Evolutionary conservation across 2,797 vertebrate species (phyloP), one percentile per base, ranked within the genome.

Genomic region (Cryptoblepharus egeriae): DNA sequence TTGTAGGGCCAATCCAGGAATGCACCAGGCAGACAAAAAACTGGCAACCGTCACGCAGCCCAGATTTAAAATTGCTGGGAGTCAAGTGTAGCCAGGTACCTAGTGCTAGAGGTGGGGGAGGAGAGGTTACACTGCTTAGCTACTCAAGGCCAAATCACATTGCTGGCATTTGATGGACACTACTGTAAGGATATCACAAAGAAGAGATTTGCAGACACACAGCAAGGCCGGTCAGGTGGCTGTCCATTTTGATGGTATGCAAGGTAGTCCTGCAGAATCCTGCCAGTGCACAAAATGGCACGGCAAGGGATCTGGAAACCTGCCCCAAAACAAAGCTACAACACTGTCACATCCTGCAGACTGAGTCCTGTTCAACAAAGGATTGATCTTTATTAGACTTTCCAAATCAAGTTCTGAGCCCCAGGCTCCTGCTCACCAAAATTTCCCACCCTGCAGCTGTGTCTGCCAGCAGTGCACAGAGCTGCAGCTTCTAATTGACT

Each of bases 1-100:
- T 92, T 85, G 70, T 75, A 84, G 85, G 86, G 86, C 81, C 79
- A 42, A 39, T 83, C 80, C 73, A 77, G 85, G 81, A 58, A 60
- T 52, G n/a, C 32, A 82, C 42, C 63, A 52, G 55, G 39, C 63
- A 61, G 55, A 67, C 28, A 65, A 35, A 77, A 75, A 71, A 32
- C 42, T 60, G 42, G 85, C 81, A 72, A 84, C 1, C 20, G 80
- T 79, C 57, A 0, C 1, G 55, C 30, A 77, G 37, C n/a, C 3
- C 78, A 77, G 80, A 70, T 0, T 10, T 49, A 63, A 79, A 75
- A 30, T 22, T 0, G 65, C 77, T 28, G 32, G 20, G 49, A 60
- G 77, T 1, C 55, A 8, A 28, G n/a, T n/a, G n/a, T n/a, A 75
- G 63, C 30, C 22, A 26, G 30, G 60, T 58, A 37, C n/a, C 22